Percentiles rank a stretch among this genome's conserved stretches.
Conservation (phyloP, 1,140 invertebrate genomes). For the Zophobas morio region DNA sequence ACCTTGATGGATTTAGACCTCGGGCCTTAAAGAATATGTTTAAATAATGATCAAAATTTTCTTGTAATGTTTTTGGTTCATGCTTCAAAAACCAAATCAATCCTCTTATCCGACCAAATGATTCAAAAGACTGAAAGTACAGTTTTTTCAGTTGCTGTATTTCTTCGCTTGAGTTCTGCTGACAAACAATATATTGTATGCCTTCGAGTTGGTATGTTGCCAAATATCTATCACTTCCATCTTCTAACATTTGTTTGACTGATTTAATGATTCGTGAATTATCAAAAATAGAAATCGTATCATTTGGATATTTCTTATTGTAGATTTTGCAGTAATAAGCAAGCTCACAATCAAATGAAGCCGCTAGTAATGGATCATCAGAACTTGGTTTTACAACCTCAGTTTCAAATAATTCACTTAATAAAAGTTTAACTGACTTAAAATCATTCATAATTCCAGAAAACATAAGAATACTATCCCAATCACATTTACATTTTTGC, state of each 20-base stretch:
- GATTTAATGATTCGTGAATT: constrained; percentile 1
- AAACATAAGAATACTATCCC: background rate
- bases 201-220: background rate
- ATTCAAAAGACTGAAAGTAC: background rate
- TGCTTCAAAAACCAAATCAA: constrained; percentile 19
- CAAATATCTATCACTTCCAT: background rate
- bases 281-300: constrained; percentile 3
- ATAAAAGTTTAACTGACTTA: background rate
- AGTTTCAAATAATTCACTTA: constrained; percentile 4
- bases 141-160: constrained; percentile 10
- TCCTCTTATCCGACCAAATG: background rate
- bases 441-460: background rate
- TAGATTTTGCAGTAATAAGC: background rate
- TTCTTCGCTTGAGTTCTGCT: background rate
- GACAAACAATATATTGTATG: constrained; percentile 9
- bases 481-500: background rate
- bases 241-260: background rate
- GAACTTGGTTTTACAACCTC: background rate
- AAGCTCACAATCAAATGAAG: background rate
- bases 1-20: background rate
- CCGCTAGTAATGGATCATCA: background rate
- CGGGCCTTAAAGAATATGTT: background rate
- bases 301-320: constrained; percentile 14
- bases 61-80: constrained; percentile 10
- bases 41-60: constrained; percentile 20